Evolutionary conservation across 2,113 vertebrate genomes (phyloP).

Genomic region (Crotalus helleri): DNA sequence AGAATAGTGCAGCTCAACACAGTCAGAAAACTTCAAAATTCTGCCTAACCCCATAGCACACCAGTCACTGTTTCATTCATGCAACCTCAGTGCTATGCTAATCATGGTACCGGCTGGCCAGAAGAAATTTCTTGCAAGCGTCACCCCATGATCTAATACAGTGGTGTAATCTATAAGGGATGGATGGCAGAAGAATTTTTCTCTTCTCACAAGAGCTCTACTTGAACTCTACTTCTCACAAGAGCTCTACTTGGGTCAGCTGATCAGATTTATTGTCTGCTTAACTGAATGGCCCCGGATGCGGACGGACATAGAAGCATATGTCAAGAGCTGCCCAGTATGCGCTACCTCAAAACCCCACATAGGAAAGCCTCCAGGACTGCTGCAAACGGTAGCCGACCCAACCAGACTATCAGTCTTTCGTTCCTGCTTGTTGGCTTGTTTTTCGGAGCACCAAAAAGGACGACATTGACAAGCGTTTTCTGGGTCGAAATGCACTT

Average conservation of each 20-base stretch:
- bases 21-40: constrained; percentile 4
- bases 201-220: too few species aligned
- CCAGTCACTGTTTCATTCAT: background rate
- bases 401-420: too few species aligned
- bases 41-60: background rate
- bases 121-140: background rate
- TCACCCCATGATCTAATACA: background rate
- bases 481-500: background rate
- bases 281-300: background rate
- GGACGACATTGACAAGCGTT: too few species aligned
- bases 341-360: too few species aligned
- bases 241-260: background rate
- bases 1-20: constrained; percentile 9
- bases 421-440: too few species aligned
- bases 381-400: too few species aligned
- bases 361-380: too few species aligned
- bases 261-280: background rate
- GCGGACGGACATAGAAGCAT: too few species aligned
- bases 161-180: background rate
- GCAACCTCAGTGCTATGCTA: constrained; percentile 12
- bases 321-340: too few species aligned
- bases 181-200: background rate
- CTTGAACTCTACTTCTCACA: background rate
- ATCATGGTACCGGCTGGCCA: constrained; percentile 8
- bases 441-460: too few species aligned